These are phyloP conservation scores for Drosophila macrothrix DNA, from an alignment of 2,888 invertebrate genomes.

Conservation along the genomic window DNA sequence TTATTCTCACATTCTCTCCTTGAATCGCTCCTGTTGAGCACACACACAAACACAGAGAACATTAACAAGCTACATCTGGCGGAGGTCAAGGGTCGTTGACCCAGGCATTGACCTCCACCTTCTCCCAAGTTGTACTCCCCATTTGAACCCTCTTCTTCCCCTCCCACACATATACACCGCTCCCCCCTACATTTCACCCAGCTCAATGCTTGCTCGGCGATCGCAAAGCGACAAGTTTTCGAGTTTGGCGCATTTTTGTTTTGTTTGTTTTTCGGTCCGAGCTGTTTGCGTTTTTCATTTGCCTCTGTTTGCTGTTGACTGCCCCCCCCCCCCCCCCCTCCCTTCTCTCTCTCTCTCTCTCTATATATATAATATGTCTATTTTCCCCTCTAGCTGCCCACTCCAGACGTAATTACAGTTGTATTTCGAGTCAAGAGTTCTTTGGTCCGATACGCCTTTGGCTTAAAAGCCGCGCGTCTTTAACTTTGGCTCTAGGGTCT, in stretches of 20 bases:
- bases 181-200: not conserved
- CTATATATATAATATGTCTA: too few relatives aligned
- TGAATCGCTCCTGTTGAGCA: not conserved
- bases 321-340: not conserved
- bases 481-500: conserved; percentile 10
- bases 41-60: not conserved
- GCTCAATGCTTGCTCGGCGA: conserved; percentile 20
- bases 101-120: conserved; percentile 73
- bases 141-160: conserved; percentile 1
- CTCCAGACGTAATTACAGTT: conserved; percentile 46
- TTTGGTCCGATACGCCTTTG: conserved; percentile 55
- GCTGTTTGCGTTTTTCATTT: conserved; percentile 68
- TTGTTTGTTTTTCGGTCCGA: conserved; percentile 34
- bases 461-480: conserved; percentile 27
- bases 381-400: conserved; percentile 1
- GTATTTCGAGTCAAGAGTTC: conserved; percentile 29
- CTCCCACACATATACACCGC: not conserved
- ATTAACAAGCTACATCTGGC: conserved; percentile 14
- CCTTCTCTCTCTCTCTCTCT: accelerated
- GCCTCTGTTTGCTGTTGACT: conserved; percentile 44
- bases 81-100: conserved; percentile 69
- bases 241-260: conserved; percentile 61
- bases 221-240: conserved; percentile 60
- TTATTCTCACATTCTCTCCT: not conserved
- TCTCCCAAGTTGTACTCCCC: conserved; percentile 27